phyloP scores from a whole-genome alignment of 2,888 invertebrate genomes.

The Eulithis prunata region DNA sequence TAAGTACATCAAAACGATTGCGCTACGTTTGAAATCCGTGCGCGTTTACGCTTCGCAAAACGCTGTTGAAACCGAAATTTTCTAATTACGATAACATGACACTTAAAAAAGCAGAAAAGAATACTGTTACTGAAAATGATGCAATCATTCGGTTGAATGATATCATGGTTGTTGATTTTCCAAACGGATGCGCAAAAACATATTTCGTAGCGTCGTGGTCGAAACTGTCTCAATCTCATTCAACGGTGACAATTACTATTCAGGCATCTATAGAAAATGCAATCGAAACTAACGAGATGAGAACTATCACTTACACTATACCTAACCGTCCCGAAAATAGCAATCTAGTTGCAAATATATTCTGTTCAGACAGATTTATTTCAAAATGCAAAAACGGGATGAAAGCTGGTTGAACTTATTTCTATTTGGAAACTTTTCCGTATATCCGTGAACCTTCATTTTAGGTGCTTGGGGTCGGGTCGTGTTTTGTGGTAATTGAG shows the following conservation, averaged over 20 bases:
- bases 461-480: slow-evolving; percentile 34
- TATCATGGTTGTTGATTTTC: slow-evolving; percentile 48
- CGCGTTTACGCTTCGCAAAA: slow-evolving; percentile 65
- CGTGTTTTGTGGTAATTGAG: slow-evolving; percentile 54
- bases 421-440: slow-evolving; percentile 28
- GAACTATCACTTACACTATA: slow-evolving; percentile 21
- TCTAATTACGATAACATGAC: slow-evolving; percentile 54
- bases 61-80: slow-evolving; percentile 71
- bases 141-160: slow-evolving; percentile 52
- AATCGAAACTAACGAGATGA: slow-evolving; percentile 15
- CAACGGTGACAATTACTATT: not conserved
- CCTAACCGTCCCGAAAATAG: slow-evolving; percentile 32
- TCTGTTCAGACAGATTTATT: slow-evolving; percentile 29
- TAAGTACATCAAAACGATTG: slow-evolving; percentile 71
- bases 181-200: slow-evolving; percentile 46
- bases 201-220: not conserved
- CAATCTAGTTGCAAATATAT: slow-evolving; percentile 19
- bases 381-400: slow-evolving; percentile 35
- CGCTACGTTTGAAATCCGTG: slow-evolving; percentile 59
- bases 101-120: slow-evolving; percentile 51
- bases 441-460: slow-evolving; percentile 15
- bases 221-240: not conserved
- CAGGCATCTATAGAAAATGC: not conserved
- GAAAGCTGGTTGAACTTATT: slow-evolving; percentile 9
- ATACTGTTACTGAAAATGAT: slow-evolving; percentile 50